These are phyloP conservation scores for Marcusenius ussheri DNA, from an alignment of 2,113 vertebrate species.

Conservation along the genomic window DNA sequence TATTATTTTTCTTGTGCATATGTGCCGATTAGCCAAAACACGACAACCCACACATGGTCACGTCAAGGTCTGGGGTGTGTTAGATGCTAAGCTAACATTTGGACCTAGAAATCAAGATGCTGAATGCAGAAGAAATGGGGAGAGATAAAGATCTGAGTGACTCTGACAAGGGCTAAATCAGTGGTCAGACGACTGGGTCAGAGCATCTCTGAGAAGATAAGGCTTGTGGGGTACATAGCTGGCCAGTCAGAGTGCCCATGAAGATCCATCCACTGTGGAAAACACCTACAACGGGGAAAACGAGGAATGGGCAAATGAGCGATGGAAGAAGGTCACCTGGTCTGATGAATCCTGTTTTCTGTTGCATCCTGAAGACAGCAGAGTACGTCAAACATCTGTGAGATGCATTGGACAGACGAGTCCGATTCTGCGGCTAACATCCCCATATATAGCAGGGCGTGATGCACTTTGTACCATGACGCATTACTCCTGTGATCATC, in stretches of 20 bases:
- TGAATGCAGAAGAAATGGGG: too few relatives aligned
- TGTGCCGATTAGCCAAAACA: too few relatives aligned
- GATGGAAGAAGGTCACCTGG: not conserved
- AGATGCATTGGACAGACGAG: not conserved
- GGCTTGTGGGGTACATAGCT: not conserved
- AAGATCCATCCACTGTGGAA: not conserved
- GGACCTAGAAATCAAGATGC: too few relatives aligned
- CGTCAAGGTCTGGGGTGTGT: too few relatives aligned
- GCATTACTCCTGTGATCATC: not conserved
- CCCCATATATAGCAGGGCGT: not conserved
- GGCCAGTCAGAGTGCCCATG: not conserved
- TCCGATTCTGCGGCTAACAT: not conserved
- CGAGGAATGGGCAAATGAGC: not conserved
- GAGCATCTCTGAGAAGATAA: not conserved
- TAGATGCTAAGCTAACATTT: too few relatives aligned
- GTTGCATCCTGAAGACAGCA: not conserved
- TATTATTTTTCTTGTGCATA: too few relatives aligned
- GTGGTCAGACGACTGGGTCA: too few relatives aligned
- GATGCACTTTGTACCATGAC: not conserved
- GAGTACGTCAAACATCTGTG: not conserved
- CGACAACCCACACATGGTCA: too few relatives aligned
- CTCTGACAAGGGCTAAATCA: too few relatives aligned
- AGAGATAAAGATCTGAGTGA: too few relatives aligned
- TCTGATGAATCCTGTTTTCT: not conserved
- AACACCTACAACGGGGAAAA: not conserved